phyloP scores from a whole-genome alignment of 1,140 invertebrate genomes.

The Plodia interpunctella region DNA sequence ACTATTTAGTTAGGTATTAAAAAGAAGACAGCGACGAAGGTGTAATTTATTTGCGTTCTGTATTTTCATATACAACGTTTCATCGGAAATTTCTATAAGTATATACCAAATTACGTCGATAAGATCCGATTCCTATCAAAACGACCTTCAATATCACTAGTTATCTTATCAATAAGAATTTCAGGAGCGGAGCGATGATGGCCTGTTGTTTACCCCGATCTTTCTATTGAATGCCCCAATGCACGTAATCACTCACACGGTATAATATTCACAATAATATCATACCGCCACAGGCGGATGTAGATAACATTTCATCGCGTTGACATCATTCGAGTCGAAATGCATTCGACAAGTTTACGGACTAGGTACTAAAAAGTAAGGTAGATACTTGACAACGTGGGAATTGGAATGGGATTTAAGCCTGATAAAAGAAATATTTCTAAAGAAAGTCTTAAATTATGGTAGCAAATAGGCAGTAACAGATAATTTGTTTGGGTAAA shows the following conservation, averaged over 20 bases:
- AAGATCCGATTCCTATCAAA: conserved; percentile 1
- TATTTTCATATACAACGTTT: not conserved
- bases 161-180: conserved; percentile 19
- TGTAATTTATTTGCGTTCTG: not conserved
- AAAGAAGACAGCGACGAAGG: too few relatives aligned
- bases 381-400: not conserved
- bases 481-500: too few relatives aligned
- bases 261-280: conserved; percentile 8
- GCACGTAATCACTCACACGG: not conserved
- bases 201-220: conserved; percentile 2
- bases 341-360: not conserved
- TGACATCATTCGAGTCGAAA: conserved; percentile 43
- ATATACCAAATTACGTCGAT: not conserved
- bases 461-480: too few relatives aligned
- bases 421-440: too few relatives aligned
- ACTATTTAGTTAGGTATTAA: too few relatives aligned
- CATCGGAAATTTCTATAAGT: not conserved
- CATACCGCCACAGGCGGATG: conserved; percentile 47
- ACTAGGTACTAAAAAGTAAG: not conserved
- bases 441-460: too few relatives aligned
- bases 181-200: conserved; percentile 1
- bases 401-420: not conserved
- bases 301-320: conserved; percentile 64
- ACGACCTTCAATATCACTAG: conserved; percentile 10
- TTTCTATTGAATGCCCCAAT: conserved; percentile 2